These are phyloP conservation scores for Saccostrea echinata DNA, from an alignment of 1,140 invertebrate species.

Conservation along the genomic window DNA sequence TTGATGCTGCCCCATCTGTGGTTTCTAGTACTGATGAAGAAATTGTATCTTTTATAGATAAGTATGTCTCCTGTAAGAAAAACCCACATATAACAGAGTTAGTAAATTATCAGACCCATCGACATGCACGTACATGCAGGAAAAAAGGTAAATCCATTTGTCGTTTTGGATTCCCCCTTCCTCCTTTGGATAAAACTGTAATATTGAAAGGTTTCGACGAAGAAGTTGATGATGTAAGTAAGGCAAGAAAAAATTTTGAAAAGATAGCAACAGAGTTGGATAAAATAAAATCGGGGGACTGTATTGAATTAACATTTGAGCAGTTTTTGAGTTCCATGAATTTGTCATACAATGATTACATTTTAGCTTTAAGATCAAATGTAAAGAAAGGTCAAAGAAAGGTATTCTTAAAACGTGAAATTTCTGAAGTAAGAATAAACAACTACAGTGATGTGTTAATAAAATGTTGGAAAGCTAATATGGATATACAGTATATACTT, in stretches of 20 bases:
- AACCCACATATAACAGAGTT: slow-evolving; percentile 34
- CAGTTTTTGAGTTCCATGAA: too few relatives aligned
- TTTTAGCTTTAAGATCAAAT: slow-evolving; percentile 36
- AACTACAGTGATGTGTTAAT: slow-evolving; percentile 51
- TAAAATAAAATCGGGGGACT: neutral
- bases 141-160: slow-evolving; percentile 56
- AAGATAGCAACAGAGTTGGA: slow-evolving; percentile 1
- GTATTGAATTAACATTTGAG: too few relatives aligned
- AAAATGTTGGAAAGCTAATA: slow-evolving; percentile 56
- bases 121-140: slow-evolving; percentile 60
- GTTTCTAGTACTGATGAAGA: slow-evolving; percentile 21
- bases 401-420: slow-evolving; percentile 45
- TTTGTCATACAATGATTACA: neutral
- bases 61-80: slow-evolving; percentile 50
- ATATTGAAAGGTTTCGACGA: slow-evolving; percentile 50
- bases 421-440: slow-evolving; percentile 51
- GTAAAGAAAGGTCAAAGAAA: slow-evolving; percentile 1
- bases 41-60: slow-evolving; percentile 58
- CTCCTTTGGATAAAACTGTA: slow-evolving; percentile 54
- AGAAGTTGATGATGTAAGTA: too few relatives aligned
- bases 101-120: slow-evolving; percentile 57
- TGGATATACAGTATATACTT: slow-evolving; percentile 61
- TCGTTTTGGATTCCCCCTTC: slow-evolving; percentile 62
- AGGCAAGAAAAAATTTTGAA: neutral
- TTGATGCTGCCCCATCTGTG: slow-evolving; percentile 73